Evolutionary conservation across 2,797 vertebrate genomes (phyloP).

Genomic region (Capromys pilorides): DNA sequence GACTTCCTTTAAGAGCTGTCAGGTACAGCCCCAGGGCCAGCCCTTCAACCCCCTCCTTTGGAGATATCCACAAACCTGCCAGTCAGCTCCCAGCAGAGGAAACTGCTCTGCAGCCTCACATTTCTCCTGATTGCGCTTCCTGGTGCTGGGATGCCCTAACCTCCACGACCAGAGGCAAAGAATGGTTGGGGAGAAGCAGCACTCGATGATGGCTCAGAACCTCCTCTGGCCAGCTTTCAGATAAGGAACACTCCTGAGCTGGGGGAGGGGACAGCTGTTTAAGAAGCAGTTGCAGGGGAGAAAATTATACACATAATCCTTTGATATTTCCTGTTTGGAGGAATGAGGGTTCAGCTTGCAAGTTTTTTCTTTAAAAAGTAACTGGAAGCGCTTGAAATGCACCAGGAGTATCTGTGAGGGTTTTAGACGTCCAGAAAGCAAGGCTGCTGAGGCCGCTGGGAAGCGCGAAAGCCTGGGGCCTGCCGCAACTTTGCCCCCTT

Average conservation of each 20-base stretch:
- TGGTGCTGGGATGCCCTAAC: conserved; percentile 63
- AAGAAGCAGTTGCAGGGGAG: conserved; percentile 60
- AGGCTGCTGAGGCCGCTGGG: conserved; percentile 30
- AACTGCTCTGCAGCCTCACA: background rate
- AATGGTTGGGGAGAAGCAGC: conserved; percentile 82
- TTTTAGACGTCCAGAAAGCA: conserved; percentile 65
- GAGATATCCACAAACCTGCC: background rate
- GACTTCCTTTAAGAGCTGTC: background rate
- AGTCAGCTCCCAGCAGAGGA: background rate
- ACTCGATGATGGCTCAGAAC: conserved; percentile 82
- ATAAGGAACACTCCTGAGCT: conserved; percentile 61
- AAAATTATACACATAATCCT: background rate
- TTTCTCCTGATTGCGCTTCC: conserved; percentile 53
- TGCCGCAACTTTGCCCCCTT: conserved; percentile 57
- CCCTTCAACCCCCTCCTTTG: background rate
- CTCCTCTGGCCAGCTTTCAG: conserved; percentile 42
- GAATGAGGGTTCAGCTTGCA: conserved; percentile 70
- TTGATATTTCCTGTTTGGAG: conserved; percentile 74
- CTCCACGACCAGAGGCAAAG: conserved; percentile 69
- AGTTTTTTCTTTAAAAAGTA: conserved; percentile 64
- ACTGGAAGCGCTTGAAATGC: conserved; percentile 65
- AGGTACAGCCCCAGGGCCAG: background rate
- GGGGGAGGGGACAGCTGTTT: conserved; percentile 60
- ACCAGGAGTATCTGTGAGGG: background rate
- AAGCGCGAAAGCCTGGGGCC: conserved; percentile 54